These are phyloP conservation scores for Ciconia nigra DNA, from an alignment of 2,797 vertebrate species.

Conservation along the genomic window DNA sequence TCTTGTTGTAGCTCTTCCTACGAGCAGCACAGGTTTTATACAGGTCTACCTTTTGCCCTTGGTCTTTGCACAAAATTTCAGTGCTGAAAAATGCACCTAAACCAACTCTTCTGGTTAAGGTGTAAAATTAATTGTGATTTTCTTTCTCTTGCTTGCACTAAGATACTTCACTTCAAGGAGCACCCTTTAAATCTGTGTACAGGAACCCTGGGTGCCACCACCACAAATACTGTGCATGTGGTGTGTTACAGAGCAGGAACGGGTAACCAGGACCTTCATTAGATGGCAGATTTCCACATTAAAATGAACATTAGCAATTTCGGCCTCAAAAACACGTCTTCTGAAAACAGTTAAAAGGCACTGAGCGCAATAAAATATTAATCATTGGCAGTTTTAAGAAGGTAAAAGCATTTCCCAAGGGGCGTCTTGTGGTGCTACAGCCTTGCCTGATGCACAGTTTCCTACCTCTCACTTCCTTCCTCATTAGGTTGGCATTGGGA, in stretches of 20 bases:
- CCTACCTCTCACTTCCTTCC: slow-evolving; percentile 73
- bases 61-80: background rate
- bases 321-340: slow-evolving; percentile 27
- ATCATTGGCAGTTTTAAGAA: slow-evolving; percentile 49
- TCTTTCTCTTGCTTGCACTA: background rate
- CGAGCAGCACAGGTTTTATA: background rate
- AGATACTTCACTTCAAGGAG: background rate
- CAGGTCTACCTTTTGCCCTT: background rate
- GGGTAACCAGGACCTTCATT: background rate
- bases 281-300: background rate
- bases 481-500: slow-evolving; percentile 76
- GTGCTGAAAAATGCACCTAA: background rate
- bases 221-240: background rate
- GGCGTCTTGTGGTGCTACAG: slow-evolving; percentile 44
- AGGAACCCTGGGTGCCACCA: background rate
- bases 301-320: slow-evolving; percentile 21
- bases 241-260: background rate
- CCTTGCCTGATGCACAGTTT: slow-evolving; percentile 56
- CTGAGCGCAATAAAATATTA: slow-evolving; percentile 53
- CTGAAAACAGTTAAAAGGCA: slow-evolving; percentile 51
- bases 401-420: slow-evolving; percentile 37
- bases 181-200: background rate
- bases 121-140: background rate
- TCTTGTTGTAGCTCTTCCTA: background rate
- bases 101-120: background rate